These are phyloP conservation scores for Boleophthalmus pectinirostris DNA, from an alignment of 2,113 vertebrate genomes.

Conservation along the genomic window DNA sequence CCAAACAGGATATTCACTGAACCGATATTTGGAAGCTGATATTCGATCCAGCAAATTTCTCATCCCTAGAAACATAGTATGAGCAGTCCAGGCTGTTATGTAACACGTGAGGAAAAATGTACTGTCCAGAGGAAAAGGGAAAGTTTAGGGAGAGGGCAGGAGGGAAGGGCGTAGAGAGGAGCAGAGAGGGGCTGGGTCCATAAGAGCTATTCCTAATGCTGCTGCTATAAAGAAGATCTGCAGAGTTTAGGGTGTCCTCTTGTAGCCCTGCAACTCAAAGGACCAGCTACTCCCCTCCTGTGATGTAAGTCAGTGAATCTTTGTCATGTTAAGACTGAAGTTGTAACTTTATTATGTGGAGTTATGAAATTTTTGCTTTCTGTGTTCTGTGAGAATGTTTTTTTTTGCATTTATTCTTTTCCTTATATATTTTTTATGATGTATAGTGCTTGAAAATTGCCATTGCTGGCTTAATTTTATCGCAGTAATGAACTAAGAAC, in stretches of 20 bases:
- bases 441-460: neutral
- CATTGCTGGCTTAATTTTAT: neutral
- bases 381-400: too few species aligned
- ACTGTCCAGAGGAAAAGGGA: neutral
- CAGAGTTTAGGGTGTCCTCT: neutral
- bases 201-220: conserved; percentile 10
- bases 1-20: too few species aligned
- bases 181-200: conserved; percentile 39
- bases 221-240: conserved; percentile 29
- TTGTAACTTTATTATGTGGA: neutral
- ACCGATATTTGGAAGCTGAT: too few species aligned
- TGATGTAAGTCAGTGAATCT: conserved; percentile 2
- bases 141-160: conserved; percentile 4
- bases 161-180: conserved; percentile 25
- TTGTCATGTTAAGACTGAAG: neutral
- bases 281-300: neutral
- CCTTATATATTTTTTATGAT: neutral
- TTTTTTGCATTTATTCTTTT: neutral
- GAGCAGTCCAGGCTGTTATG: neutral
- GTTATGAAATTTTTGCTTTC: too few species aligned
- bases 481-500: neutral
- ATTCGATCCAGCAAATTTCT: too few species aligned
- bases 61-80: too few species aligned
- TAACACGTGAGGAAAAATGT: neutral
- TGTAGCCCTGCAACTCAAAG: conserved; percentile 7